Conservation (phyloP, 2,113 vertebrate species). For the Delphinapterus leucas region DNA sequence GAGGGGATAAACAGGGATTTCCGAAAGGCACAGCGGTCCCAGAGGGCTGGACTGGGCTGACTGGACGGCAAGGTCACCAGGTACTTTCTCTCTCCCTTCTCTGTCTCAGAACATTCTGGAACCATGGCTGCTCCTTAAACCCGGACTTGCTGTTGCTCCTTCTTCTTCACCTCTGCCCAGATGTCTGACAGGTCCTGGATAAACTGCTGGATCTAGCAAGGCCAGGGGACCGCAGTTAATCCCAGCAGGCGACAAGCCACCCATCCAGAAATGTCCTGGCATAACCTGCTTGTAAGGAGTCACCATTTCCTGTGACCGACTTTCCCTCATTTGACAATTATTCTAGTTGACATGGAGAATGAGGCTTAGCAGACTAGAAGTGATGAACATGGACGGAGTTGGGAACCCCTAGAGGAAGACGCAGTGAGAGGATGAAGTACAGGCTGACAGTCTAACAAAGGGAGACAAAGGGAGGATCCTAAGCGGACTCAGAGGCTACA, state of each 20-base stretch:
- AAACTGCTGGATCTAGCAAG: conserved; percentile 77
- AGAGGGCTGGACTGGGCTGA: neutral
- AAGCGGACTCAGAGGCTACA: fast-evolving
- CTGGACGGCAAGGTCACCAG: neutral
- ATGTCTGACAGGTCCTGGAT: conserved; percentile 78
- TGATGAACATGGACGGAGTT: neutral
- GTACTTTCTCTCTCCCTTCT: neutral
- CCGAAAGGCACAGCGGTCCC: neutral
- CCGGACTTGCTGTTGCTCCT: conserved; percentile 44
- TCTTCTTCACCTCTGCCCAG: conserved; percentile 60
- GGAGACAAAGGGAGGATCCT: neutral
- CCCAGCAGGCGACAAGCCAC: neutral
- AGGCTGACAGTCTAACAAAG: neutral
- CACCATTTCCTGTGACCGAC: neutral
- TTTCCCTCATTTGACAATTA: neutral
- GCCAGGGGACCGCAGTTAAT: neutral
- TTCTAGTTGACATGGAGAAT: neutral
- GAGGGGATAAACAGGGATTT: neutral
- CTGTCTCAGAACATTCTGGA: neutral
- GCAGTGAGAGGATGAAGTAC: neutral
- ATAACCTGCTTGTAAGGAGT: neutral
- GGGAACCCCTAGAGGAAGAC: neutral
- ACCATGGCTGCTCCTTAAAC: neutral
- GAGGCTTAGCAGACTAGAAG: neutral
- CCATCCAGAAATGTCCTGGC: neutral